Evolutionary conservation across 2,113 vertebrate species (phyloP).

Genomic region (Dipodomys ordii): DNA sequence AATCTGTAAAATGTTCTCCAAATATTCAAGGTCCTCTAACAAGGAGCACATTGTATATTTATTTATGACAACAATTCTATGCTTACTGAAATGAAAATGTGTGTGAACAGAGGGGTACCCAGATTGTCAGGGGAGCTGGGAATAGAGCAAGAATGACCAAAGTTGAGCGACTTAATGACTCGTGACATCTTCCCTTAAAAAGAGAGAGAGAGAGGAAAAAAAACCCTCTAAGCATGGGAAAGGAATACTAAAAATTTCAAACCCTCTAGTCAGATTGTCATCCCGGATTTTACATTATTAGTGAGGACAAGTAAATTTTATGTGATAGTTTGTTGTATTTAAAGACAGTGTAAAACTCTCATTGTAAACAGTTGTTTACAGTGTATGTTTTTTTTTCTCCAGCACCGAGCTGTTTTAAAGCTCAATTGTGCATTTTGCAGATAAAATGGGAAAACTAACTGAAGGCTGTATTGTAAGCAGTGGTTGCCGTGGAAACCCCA

Average conservation of each 20-base stretch:
- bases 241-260: constrained; percentile 80
- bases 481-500: constrained; percentile 98
- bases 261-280: constrained; percentile 69
- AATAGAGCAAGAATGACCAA: constrained; percentile 80
- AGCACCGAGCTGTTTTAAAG: constrained; percentile 96
- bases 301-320: constrained; percentile 91
- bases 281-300: constrained; percentile 80
- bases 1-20: constrained; percentile 50
- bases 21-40: constrained; percentile 66
- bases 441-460: constrained; percentile 99
- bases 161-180: constrained; percentile 80
- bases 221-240: constrained; percentile 69
- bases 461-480: constrained; percentile 98
- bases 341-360: constrained; percentile 93
- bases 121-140: constrained; percentile 75
- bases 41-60: constrained; percentile 52
- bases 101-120: constrained; percentile 37
- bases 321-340: constrained; percentile 95
- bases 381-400: constrained; percentile 87
- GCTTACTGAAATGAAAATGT: constrained; percentile 75
- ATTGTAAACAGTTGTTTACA: constrained; percentile 95
- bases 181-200: constrained; percentile 67
- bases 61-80: constrained; percentile 54
- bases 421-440: constrained; percentile 99
- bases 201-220: background rate